Base-by-base conservation (phyloP, 2,888 invertebrate genomes). In the Acanthosoma haemorrhoidale region DNA sequence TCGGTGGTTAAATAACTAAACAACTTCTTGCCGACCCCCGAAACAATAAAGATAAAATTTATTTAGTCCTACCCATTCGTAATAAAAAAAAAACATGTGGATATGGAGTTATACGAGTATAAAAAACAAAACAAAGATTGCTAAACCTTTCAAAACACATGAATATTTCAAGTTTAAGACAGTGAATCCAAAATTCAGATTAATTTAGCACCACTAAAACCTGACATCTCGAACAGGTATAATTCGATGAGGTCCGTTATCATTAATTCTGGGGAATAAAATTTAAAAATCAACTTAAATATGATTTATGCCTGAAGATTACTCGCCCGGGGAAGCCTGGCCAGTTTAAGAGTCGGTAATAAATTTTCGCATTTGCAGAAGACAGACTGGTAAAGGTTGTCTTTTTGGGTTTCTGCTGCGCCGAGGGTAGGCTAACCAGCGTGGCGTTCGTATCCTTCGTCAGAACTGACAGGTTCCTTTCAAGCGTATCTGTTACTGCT, bases 331-430 rank as follows among this genome's bases (percentile, higher is more conserved):
- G 51, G 6, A 51, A n/a, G 25, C 51, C 51, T 25, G 51, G 21
- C 43, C 18, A 13, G 43, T 51, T 25, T 1, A n/a, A 25, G 51
- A 51, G 51, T 51, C 11, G 51, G 51, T 51, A 51, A 51, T 51
- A 51, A 51, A 51, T 51, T 51, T 51, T 51, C 51, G 51, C 51
- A 51, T 51, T 51, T 51, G 51, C 51, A 3, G 25, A 25, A 51
- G 51, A 51, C 25, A 25, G 51, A 51, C 51, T 51, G 25, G 9
- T 1, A 2, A n/a, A 25, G n/a, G 13, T 51, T 51, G 25, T 51
- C 25, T 51, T 51, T 51, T 32, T 51, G 21, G 21, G 5, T 4
- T 13, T n/a, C 25, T 6, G 25, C 25, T 29, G 51, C 51, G 51
- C 51, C 51, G 25, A 13, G 13, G 29, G 3, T 25, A 13, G 11